These are phyloP conservation scores for Pteronotus mesoamericanus DNA, from an alignment of 2,797 vertebrate genomes.

Conservation along the genomic window DNA sequence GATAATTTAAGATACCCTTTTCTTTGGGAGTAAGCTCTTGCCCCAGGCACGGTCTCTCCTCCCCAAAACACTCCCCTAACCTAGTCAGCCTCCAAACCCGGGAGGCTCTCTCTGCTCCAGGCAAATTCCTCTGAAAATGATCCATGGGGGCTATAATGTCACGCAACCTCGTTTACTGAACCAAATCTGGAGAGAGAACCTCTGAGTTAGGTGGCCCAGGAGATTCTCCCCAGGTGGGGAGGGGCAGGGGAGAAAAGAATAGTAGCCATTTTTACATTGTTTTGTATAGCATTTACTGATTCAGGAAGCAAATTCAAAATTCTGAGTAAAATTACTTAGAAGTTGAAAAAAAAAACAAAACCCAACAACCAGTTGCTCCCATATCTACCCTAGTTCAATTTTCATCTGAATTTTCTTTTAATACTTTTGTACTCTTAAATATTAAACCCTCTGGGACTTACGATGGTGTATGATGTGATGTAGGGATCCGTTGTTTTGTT, in stretches of 20 bases:
- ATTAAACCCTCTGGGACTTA: background rate
- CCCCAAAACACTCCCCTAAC: slow-evolving; percentile 65
- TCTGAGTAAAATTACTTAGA: slow-evolving; percentile 79
- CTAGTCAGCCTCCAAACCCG: slow-evolving; percentile 28
- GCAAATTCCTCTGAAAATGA: slow-evolving; percentile 7
- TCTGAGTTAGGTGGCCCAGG: background rate
- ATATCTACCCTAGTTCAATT: background rate
- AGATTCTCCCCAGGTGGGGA: slow-evolving; percentile 40
- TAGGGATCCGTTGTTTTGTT: background rate
- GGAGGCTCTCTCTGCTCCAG: slow-evolving; percentile 42
- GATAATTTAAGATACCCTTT: slow-evolving; percentile 75
- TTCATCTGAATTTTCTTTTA: background rate
- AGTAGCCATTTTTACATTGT: slow-evolving; percentile 80
- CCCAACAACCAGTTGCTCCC: background rate
- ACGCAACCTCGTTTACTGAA: slow-evolving; percentile 51
- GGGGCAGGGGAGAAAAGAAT: slow-evolving; percentile 69
- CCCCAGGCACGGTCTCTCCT: slow-evolving; percentile 50
- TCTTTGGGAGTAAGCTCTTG: slow-evolving; percentile 65
- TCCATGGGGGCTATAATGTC: background rate
- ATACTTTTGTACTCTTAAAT: background rate
- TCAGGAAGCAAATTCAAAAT: slow-evolving; percentile 78
- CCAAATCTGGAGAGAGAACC: slow-evolving; percentile 52
- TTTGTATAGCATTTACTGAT: slow-evolving; percentile 84
- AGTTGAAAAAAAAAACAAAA: slow-evolving; percentile 43
- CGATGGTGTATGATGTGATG: background rate